Percentiles rank a stretch among this genome's conserved stretches.
Evolutionary conservation across 2,888 invertebrate species (phyloP).

Genomic region (Habrosyne pyritoides): DNA sequence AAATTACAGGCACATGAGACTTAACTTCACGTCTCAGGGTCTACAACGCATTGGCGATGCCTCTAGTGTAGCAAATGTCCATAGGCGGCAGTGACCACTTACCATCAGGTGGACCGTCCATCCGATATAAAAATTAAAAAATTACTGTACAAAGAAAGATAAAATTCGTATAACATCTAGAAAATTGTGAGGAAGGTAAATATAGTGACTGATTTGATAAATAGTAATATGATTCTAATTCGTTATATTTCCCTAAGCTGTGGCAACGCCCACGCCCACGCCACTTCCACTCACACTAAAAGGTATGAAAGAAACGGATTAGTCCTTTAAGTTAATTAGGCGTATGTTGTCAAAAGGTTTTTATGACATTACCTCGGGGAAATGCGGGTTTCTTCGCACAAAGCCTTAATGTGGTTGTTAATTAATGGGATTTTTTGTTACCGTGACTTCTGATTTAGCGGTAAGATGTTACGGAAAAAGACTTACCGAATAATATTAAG

Average conservation of each 20-base stretch:
- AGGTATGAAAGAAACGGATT: constrained; percentile 4
- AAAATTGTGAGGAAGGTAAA: not conserved
- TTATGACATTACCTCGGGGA: not conserved
- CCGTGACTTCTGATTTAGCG: not conserved
- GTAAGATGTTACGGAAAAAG: not conserved
- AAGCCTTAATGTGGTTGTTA: not conserved
- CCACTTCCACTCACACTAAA: not conserved
- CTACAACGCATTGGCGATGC: no score
- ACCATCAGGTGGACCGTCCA: no score
- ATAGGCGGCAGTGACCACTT: no score
- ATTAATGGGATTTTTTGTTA: not conserved
- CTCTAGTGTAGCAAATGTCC: no score
- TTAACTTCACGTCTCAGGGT: no score
- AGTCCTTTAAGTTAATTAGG: constrained; percentile 4
- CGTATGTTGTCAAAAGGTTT: constrained; percentile 1
- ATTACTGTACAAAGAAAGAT: no score
- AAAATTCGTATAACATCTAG: no score
- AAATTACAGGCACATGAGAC: no score
- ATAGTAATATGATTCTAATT: not conserved
- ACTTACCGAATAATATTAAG: not conserved
- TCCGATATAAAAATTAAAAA: not conserved
- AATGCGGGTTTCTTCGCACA: not conserved
- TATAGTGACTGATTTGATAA: not conserved
- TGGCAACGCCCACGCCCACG: not conserved
- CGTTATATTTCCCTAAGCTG: not conserved